A percentile compares a stretch with the other conserved stretches of the same genome.
Evolutionary conservation across 1,140 invertebrate genomes (phyloP).

Genomic region (Philotrypesis tridentata): DNA sequence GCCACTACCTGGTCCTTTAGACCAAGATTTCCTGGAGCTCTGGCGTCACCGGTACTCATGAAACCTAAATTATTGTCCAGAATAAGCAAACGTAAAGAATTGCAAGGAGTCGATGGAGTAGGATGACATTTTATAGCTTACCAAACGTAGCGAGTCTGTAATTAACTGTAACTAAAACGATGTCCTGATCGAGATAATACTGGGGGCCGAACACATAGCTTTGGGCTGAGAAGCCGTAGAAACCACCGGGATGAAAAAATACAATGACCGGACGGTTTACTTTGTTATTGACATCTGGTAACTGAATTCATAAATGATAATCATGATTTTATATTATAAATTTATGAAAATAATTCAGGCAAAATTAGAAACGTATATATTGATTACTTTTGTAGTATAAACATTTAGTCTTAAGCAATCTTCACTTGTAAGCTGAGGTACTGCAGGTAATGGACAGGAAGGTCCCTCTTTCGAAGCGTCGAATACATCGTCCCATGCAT

Average conservation of each 20-base stretch:
- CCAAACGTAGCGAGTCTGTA: constrained; percentile 80
- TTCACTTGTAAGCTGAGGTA: constrained; percentile 67
- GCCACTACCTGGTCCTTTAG: constrained; percentile 84
- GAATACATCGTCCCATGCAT: constrained; percentile 71
- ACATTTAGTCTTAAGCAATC: constrained; percentile 83
- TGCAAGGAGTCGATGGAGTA: neutral
- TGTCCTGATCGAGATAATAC: constrained; percentile 78
- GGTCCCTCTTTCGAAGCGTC: constrained; percentile 68
- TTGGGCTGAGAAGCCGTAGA: constrained; percentile 72
- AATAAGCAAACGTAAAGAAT: neutral
- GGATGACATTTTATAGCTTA: constrained; percentile 47
- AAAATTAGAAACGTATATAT: neutral
- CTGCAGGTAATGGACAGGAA: constrained; percentile 57
- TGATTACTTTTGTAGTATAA: constrained; percentile 73
- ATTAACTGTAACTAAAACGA: constrained; percentile 82
- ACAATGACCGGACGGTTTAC: constrained; percentile 68
- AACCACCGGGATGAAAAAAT: constrained; percentile 74
- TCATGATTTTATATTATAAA: too few relatives aligned
- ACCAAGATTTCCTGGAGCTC: constrained; percentile 82
- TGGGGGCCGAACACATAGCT: constrained; percentile 75
- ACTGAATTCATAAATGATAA: constrained; percentile 28
- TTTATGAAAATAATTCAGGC: too few relatives aligned
- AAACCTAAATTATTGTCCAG: constrained; percentile 74
- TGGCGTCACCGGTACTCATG: constrained; percentile 78
- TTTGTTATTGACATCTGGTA: constrained; percentile 30